Conservation (phyloP, 2,113 vertebrate genomes). For the Hylia prasina region DNA sequence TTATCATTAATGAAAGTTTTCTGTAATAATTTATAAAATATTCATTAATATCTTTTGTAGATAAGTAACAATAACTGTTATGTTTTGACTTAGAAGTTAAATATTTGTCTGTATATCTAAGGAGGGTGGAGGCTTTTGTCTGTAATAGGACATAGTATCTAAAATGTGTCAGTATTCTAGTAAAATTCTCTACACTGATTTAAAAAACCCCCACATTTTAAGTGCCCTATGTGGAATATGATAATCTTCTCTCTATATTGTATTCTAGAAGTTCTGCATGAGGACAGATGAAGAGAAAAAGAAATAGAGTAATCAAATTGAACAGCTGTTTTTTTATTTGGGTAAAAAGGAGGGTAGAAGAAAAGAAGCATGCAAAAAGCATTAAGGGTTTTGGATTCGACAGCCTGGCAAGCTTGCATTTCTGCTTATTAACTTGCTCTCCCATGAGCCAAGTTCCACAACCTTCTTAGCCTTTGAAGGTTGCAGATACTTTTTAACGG, state of each 20-base stretch:
- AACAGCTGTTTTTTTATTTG: neutral
- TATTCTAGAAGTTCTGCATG: neutral
- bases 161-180: neutral
- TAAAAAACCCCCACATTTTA: neutral
- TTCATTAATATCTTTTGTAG: neutral
- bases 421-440: slow-evolving; percentile 13
- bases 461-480: slow-evolving; percentile 22
- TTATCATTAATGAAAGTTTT: neutral
- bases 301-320: neutral
- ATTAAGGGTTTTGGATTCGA: neutral
- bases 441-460: neutral
- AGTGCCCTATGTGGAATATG: neutral
- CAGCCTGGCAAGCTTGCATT: neutral
- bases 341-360: neutral
- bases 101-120: neutral
- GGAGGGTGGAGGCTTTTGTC: rapidly evolving
- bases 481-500: neutral
- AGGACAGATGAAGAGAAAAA: neutral
- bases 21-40: neutral
- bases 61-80: neutral
- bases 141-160: neutral
- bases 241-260: neutral
- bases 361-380: slow-evolving; percentile 23
- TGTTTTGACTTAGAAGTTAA: neutral
- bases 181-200: neutral